Base-by-base conservation (phyloP, 1,140 invertebrate species). In the Mizuhopecten yessoensis region DNA sequence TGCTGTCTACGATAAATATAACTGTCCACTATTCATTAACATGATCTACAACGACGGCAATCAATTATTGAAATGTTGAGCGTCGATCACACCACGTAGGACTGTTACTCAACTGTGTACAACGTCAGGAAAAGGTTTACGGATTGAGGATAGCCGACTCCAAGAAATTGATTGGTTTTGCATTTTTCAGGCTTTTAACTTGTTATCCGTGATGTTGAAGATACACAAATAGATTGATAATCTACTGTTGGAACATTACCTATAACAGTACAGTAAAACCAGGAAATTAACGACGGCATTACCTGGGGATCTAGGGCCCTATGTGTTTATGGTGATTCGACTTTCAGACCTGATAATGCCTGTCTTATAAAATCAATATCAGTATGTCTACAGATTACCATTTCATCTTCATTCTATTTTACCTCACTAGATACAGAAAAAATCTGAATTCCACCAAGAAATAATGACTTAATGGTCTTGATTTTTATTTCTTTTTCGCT, bases 1-100 rank as follows among this genome's bases (percentile, higher is more conserved):
- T 75, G 57, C 57, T n/a, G n/a, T 75, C 57, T 75, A 75, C 57
- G 17, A 75, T 29, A 75, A 75, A 75, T 13, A 75, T 7, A 29
- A 75, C n/a, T 75, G 57, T 75, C n/a, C 57, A 75, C 57, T 75
- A 75, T 75, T 75, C 57, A 75, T 75, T 75, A 29, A 9, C 57
- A 75, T 29, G 57, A 75, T 75, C 57, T 29, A n/a, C 23, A 5
- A n/a, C 57, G n/a, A 75, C 29, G n/a, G 57, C 29, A 75, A 75
- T 75, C 57, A 75, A 75, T 75, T 75, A 75, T 75, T 75, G 57
- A 75, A 75, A 75, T 75, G 57, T 75, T 75, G 57, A 29, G 5
- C 5, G 57, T 29, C 9, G 57, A 75, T 75, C 57, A 23, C 3
- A 75, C 5, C 57, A 29, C 57, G 0, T 5, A 75, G 57, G n/a